Evolutionary conservation across 2,113 vertebrate species (phyloP).

Genomic region (Peromyscus leucopus): DNA sequence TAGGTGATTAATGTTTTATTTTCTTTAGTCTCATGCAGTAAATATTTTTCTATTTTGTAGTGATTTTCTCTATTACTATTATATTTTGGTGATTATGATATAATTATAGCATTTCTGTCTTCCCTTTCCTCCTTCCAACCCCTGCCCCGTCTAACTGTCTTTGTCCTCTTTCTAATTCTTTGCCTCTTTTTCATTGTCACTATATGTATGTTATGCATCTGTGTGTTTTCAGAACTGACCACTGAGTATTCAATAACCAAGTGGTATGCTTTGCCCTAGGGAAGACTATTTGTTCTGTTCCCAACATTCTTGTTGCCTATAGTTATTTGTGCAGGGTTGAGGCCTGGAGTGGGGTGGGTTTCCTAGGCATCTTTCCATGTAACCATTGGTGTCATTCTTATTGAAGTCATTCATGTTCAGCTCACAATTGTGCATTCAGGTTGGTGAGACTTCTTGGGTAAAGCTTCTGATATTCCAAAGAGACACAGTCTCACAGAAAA

Average conservation of each 20-base stretch:
- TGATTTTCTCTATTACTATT: background rate
- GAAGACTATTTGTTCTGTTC: background rate
- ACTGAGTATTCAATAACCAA: background rate
- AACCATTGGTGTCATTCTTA: background rate
- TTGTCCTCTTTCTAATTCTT: background rate
- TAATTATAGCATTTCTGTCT: background rate
- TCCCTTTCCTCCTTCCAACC: background rate
- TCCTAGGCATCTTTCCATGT: background rate
- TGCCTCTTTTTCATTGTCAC: background rate
- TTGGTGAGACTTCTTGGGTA: background rate
- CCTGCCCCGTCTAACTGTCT: background rate
- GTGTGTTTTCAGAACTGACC: background rate
- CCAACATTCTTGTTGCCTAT: background rate
- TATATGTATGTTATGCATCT: background rate
- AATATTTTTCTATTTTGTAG: background rate
- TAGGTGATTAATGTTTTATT: background rate
- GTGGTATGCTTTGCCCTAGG: accelerated
- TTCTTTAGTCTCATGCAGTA: background rate
- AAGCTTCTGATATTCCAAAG: background rate
- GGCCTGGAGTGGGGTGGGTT: background rate
- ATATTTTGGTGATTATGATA: background rate
- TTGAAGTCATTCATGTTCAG: background rate
- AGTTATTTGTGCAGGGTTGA: background rate
- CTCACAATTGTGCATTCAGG: background rate
- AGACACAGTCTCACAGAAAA: background rate